Evolutionary conservation across 2,113 vertebrate species (phyloP).

Genomic region (Geothlypis trichas): DNA sequence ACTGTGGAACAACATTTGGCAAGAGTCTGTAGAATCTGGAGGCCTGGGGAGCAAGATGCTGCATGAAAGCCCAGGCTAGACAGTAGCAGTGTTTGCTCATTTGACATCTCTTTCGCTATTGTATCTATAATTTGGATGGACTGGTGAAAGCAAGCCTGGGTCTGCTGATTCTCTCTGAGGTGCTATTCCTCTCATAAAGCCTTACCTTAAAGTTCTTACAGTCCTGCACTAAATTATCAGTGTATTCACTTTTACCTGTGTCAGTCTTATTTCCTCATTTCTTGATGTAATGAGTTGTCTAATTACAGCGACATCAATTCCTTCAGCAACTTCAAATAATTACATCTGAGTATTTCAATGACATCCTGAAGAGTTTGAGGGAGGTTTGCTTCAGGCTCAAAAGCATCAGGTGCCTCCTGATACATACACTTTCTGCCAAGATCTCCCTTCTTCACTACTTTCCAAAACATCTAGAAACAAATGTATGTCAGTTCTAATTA

Average conservation of each 20-base stretch:
- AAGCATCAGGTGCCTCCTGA: conserved; percentile 62
- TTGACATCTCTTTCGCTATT: not conserved
- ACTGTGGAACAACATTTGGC: not conserved
- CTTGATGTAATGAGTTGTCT: conserved; percentile 78
- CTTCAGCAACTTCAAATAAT: conserved; percentile 64
- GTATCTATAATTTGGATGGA: not conserved
- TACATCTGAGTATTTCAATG: conserved; percentile 58
- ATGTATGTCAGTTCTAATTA: conserved; percentile 29
- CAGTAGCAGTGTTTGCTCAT: not conserved
- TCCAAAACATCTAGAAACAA: conserved; percentile 47
- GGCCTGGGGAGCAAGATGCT: not conserved
- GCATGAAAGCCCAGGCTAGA: not conserved
- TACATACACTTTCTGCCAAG: conserved; percentile 24
- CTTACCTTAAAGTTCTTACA: conserved; percentile 15
- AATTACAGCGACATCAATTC: conserved; percentile 75
- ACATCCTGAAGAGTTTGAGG: conserved; percentile 53
- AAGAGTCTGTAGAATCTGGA: not conserved
- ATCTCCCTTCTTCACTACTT: conserved; percentile 22
- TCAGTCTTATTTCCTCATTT: conserved; percentile 73
- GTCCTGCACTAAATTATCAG: conserved; percentile 61
- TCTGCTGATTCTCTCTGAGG: conserved; percentile 42
- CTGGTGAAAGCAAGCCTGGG: not conserved
- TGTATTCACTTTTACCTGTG: conserved; percentile 72
- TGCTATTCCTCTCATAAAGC: conserved; percentile 40
- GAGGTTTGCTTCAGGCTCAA: conserved; percentile 49